Evolutionary conservation across 2,888 invertebrate genomes (phyloP), one percentile per base, ranked within the genome.

Genomic region (Thelaira solivaga): DNA sequence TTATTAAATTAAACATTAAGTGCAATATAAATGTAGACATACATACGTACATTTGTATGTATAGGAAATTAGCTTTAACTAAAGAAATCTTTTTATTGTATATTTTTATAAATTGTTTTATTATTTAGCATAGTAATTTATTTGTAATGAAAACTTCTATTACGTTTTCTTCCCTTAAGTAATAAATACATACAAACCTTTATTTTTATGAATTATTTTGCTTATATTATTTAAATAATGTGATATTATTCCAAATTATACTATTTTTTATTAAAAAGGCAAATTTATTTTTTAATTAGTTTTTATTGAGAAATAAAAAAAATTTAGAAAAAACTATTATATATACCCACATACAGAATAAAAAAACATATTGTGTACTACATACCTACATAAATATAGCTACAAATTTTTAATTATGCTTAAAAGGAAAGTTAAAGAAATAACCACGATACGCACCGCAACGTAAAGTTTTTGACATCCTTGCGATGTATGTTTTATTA

Each of bases 21-120:
- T 62, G 34, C 47, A 49, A 62, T 62, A 59, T 43, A 36, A 55
- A 55, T 55, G n/a, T n/a, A n/a, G n/a, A 43, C 10, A 43, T 20
- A 43, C n/a, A 43, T 41, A 43, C 5, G 5, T 39, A 43, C 5
- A 53, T 53, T n/a, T n/a, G n/a, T n/a, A n/a, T n/a, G n/a, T n/a
- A n/a, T n/a, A n/a, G n/a, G 10, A 41, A 41, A 53, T 65, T 41
- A 65, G 65, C 51, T 65, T 65, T 65, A 43, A 53, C 13, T 31
- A 31, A 29, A 39, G 7, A 31, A 65, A 53, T 53, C 20, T 41
- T 6, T 49, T 10, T 18, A 53, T 29, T 51, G 11, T 16, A 51
- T 51, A 51, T 65, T 41, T 53, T 65, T 51, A 39, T 18, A 49
- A 65, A 51, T 20, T n/a, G 11, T 51, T 47, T 62, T 34, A 51